phyloP scores from a whole-genome alignment of 2,113 vertebrate species.

The Larimichthys polyactis region DNA sequence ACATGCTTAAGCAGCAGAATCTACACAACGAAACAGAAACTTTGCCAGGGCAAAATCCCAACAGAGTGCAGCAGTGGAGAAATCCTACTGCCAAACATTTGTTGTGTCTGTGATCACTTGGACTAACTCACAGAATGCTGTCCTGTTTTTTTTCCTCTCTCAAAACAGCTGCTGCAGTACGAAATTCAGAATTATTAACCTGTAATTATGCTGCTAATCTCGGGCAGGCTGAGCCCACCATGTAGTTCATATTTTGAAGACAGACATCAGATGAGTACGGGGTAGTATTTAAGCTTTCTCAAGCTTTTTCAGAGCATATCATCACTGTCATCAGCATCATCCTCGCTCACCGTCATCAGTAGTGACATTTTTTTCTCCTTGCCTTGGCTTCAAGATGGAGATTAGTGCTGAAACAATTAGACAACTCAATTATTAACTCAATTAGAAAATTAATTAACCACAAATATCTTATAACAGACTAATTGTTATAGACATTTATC shows the following conservation, averaged over 20 bases:
- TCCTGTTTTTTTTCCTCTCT: conserved; percentile 14
- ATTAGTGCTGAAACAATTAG: neutral
- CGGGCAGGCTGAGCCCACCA: conserved; percentile 7
- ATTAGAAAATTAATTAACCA: neutral
- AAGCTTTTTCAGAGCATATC: conserved; percentile 18
- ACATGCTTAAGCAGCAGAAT: conserved; percentile 54
- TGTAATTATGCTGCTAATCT: conserved; percentile 47
- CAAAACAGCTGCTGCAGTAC: conserved; percentile 55
- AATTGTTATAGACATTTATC: neutral
- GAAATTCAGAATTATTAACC: conserved; percentile 49
- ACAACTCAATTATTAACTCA: neutral
- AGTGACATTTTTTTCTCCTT: neutral
- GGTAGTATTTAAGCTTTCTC: conserved; percentile 21
- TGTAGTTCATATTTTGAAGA: conserved; percentile 35
- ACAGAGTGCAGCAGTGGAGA: conserved; percentile 53
- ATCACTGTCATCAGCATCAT: neutral
- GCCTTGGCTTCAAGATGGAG: neutral
- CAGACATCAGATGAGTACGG: conserved; percentile 2
- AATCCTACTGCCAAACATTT: conserved; percentile 68
- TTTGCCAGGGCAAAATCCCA: conserved; percentile 61
- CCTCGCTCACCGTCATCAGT: neutral
- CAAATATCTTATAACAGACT: neutral
- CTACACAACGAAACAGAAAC: conserved; percentile 47
- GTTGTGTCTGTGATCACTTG: conserved; percentile 66
- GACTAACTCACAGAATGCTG: conserved; percentile 41